Evolutionary conservation across 2,797 vertebrate species (phyloP), one percentile per base, ranked within the genome.

Genomic region (Sebastolobus altivelis): DNA sequence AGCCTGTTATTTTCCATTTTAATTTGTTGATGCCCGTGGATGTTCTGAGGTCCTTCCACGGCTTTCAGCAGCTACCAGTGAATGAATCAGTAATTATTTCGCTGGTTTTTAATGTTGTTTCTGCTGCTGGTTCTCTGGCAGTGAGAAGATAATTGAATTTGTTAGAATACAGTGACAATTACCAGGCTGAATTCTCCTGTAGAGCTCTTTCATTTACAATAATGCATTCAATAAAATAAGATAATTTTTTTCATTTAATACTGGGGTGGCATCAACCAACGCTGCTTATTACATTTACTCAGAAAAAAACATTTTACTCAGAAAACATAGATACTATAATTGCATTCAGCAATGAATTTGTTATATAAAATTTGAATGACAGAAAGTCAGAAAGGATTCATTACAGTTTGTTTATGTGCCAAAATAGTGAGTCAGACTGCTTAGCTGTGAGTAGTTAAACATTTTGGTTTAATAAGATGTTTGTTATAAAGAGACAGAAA

Each of bases 51-150:
- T 46, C 38, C 54, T 69, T 80, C n/a, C 63, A 37, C 20, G 14
- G 62, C 77, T 79, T 69, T 77, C 65, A 56, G 67, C 68, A 60
- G 77, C 63, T 2, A 69, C 66, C 31, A 59, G 13, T 72, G 59
- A 83, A 81, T 72, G 33, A 76, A 82, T 77, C 14, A 37, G 16
- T 85, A 72, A 88, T 90, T 87, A 79, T 86, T 83, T 65, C 55
- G 33, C 75, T 37, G 11, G 3, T 75, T 81, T 72, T 84, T 75
- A 67, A 75, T 72, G 31, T 78, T 62, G 13, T 75, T 77, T 68
- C 66, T 65, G 71, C 62, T 72, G 22, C 49, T 62, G 55, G 27
- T 49, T 89, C 38, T 65, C 69, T 74, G 54, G 56, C 68, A 75
- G 25, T 56, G 10, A 65, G 55, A 54, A 78, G 38, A 81, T 75